Percentiles rank a stretch among this genome's conserved stretches.
Conservation (phyloP, 1,140 invertebrate genomes). For the Harpegnathos saltator region DNA sequence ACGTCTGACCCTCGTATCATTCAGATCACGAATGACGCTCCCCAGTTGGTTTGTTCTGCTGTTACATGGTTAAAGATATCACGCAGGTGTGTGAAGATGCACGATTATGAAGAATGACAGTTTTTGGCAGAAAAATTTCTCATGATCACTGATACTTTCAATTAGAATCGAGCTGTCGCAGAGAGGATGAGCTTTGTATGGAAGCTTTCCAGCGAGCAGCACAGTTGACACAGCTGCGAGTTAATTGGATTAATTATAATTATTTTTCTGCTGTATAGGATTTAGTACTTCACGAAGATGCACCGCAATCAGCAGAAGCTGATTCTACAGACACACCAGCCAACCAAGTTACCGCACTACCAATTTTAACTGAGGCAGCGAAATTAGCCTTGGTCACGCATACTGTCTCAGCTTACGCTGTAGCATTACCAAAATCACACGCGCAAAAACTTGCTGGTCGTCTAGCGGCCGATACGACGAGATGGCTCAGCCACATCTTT, state of each 20-base stretch:
- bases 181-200: too few species aligned
- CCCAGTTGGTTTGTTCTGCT: too few species aligned
- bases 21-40: neutral
- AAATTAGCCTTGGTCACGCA: constrained; percentile 91
- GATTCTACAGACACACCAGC: constrained; percentile 75
- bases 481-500: constrained; percentile 93
- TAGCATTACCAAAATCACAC: constrained; percentile 89
- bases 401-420: constrained; percentile 91
- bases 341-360: constrained; percentile 82
- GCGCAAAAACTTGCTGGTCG: constrained; percentile 90
- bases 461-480: constrained; percentile 91
- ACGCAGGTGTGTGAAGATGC: too few species aligned
- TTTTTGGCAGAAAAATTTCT: too few species aligned
- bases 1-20: too few species aligned
- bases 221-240: too few species aligned
- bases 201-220: too few species aligned
- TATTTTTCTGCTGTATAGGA: constrained; percentile 79
- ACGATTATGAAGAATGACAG: too few species aligned
- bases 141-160: too few species aligned
- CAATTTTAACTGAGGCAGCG: constrained; percentile 87
- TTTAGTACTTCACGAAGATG: constrained; percentile 85
- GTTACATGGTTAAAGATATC: too few species aligned
- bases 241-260: too few species aligned
- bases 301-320: constrained; percentile 79
- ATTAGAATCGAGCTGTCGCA: too few species aligned